phyloP scores from a whole-genome alignment of 2,113 vertebrate genomes.

The Rousettus leschenaultii region DNA sequence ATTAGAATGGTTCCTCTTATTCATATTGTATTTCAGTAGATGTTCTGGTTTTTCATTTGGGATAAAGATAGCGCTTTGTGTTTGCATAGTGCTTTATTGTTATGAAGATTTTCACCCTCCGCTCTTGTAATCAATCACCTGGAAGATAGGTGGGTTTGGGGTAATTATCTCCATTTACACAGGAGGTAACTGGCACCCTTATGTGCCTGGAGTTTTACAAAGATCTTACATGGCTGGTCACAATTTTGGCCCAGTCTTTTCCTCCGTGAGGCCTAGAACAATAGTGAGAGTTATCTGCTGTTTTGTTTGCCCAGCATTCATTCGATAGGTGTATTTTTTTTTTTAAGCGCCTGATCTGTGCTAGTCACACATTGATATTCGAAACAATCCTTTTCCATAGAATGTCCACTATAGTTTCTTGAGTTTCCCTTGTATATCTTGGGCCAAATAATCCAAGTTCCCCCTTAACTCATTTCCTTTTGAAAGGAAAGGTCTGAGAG shows the following conservation, averaged over 20 bases:
- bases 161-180: neutral
- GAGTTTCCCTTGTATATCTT: neutral
- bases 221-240: neutral
- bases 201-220: neutral
- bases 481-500: neutral
- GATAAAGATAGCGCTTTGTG: neutral
- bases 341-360: neutral
- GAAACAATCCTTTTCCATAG: neutral
- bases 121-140: neutral
- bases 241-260: neutral
- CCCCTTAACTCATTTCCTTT: neutral
- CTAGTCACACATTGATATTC: neutral
- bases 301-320: neutral
- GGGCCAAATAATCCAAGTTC: neutral
- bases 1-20: neutral
- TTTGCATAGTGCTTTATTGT: neutral
- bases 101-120: neutral
- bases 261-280: neutral
- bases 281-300: neutral
- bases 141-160: neutral
- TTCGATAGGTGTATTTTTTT: neutral
- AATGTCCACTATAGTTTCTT: constrained; percentile 2
- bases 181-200: neutral
- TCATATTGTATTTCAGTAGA: neutral
- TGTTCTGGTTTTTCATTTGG: neutral